These are phyloP conservation scores for Agonum fuliginosum DNA, from an alignment of 2,888 invertebrate genomes.

Conservation along the genomic window DNA sequence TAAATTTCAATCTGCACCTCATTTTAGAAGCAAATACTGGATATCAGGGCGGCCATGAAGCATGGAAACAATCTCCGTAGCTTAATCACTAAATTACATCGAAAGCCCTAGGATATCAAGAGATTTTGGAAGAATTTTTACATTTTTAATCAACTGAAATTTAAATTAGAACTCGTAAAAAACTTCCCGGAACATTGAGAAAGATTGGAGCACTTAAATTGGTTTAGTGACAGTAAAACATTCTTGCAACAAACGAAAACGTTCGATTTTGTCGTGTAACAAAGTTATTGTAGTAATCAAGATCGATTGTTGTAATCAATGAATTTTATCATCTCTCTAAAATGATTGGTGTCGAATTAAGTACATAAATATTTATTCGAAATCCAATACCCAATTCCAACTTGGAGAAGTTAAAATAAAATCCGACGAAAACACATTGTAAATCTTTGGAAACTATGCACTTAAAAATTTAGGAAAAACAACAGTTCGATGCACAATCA, in stretches of 20 bases:
- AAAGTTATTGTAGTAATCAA: too few species aligned
- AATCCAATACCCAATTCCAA: not conserved
- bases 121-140: conserved; percentile 26
- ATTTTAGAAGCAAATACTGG: conserved; percentile 19
- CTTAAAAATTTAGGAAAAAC: conserved; percentile 37
- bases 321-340: too few species aligned
- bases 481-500: conserved; percentile 33
- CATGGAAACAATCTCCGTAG: conserved; percentile 31
- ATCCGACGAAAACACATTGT: conserved; percentile 15
- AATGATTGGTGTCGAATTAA: too few species aligned
- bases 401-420: conserved; percentile 20
- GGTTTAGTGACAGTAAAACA: too few species aligned
- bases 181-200: not conserved
- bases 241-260: not conserved
- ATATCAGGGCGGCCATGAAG: too few species aligned
- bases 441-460: conserved; percentile 39
- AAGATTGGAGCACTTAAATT: conserved; percentile 5
- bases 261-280: not conserved
- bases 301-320: not conserved
- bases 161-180: conserved; percentile 25
- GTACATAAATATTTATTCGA: conserved; percentile 24
- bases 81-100: conserved; percentile 48
- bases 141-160: conserved; percentile 32
- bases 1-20: conserved; percentile 40
- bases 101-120: conserved; percentile 38